Conservation (phyloP, 2,113 vertebrate genomes). For the Daboia siamensis region DNA sequence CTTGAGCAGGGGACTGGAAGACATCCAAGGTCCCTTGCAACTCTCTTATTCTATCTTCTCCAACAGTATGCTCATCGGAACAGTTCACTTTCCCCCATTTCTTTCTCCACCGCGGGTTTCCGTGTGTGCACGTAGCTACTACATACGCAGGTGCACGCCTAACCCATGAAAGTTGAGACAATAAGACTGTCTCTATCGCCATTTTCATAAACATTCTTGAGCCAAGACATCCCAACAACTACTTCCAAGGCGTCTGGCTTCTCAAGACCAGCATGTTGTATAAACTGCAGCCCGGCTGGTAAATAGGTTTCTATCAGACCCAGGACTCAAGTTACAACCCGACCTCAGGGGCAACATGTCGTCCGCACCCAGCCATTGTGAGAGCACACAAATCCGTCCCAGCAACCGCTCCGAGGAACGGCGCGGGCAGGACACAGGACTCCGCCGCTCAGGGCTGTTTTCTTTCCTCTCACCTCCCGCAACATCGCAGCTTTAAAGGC, state of each 20-base stretch:
- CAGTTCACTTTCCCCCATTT: not conserved
- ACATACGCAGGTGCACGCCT: not conserved
- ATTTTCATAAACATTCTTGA: not conserved
- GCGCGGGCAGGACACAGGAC: not conserved
- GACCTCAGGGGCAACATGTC: not conserved
- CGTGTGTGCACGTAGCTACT: not conserved
- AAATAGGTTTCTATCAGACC: not conserved
- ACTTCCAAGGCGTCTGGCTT: not conserved
- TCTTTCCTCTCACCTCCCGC: not conserved
- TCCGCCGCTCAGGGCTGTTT: not conserved
- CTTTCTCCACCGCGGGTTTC: not conserved
- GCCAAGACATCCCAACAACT: not conserved
- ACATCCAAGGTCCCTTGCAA: not conserved
- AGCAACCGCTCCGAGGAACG: not conserved
- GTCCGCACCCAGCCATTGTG: not conserved
- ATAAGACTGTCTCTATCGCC: not conserved
- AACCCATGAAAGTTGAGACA: not conserved
- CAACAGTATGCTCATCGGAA: not conserved
- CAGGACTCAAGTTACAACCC: not conserved
- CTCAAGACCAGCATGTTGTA: not conserved
- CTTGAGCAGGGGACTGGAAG: not conserved
- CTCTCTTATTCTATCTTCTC: not conserved
- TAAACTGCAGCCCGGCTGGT: not conserved
- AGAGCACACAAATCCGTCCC: not conserved
- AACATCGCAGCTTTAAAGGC: not conserved